phyloP scores from a whole-genome alignment of 2,113 vertebrate species.

The Dryoscopus gambensis region DNA sequence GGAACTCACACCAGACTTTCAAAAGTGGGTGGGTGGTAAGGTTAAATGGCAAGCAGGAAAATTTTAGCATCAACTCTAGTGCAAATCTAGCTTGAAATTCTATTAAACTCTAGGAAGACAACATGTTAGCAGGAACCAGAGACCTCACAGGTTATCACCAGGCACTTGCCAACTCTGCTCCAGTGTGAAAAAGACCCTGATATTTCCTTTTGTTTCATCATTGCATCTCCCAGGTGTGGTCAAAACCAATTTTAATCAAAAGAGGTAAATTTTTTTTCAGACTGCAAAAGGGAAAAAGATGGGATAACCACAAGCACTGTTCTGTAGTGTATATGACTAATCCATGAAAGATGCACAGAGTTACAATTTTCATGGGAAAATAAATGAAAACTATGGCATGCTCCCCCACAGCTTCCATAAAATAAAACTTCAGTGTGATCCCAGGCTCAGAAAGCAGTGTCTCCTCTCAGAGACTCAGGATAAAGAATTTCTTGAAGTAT shows the following conservation, averaged over 20 bases:
- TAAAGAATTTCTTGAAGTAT: background rate
- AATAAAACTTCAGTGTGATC: background rate
- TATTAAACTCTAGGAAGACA: background rate
- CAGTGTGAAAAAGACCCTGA: background rate
- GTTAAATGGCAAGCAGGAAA: background rate
- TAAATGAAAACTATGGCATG: background rate
- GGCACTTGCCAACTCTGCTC: background rate
- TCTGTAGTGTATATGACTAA: background rate
- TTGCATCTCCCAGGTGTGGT: background rate
- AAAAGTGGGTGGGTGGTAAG: background rate
- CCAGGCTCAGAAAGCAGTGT: background rate
- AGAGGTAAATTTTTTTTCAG: background rate
- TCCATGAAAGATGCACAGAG: background rate
- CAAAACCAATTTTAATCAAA: background rate
- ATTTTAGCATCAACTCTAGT: background rate
- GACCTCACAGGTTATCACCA: background rate
- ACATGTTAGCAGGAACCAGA: background rate
- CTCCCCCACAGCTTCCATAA: background rate
- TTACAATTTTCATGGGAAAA: background rate
- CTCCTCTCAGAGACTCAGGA: background rate
- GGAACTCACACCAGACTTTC: background rate
- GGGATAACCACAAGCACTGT: background rate
- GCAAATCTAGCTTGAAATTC: background rate
- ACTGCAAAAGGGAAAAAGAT: background rate
- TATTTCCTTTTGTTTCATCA: background rate